Evolutionary conservation across 2,797 vertebrate genomes (phyloP), one percentile per base, ranked within the genome.

Genomic region (Siniperca undulata): DNA sequence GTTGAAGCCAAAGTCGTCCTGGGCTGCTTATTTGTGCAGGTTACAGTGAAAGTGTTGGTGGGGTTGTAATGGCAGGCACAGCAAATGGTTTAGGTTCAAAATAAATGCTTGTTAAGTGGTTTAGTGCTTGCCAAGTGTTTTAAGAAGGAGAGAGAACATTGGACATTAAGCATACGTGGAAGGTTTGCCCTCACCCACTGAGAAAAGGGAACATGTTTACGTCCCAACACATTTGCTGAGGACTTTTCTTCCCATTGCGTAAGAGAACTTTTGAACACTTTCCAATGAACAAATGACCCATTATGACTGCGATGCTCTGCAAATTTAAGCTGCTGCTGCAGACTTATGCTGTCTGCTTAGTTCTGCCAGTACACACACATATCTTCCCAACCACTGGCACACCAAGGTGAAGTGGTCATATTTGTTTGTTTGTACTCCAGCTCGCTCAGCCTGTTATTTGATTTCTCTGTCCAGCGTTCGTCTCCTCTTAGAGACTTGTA

Each of bases 381-480:
- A 46, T 65, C 20, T 20, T 22, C 36, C 61, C 36, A 46, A n/a
- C 75, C 66, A 81, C 83, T 72, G 70, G 84, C 76, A 64, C 72
- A 59, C 59, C 14, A 27, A 48, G 80, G 76, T 38, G 2, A 13
- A 82, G 38, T n/a, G n/a, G 78, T 86, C 75, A 65, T 56, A 78
- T 89, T 84, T 86, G 77, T 89, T 92, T 91, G 84, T 89, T 88
- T 88, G 77, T 79, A 34, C 78, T 71, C 71, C 42, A 1, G 60
- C 68, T 74, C 67, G 24, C 69, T 64, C 64, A 36, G 74, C 78
- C 73, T 80, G 71, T 84, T 83, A 82, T 83, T 90, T 70, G 75
- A 27, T 80, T 73, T 83, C 65, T 85, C 71, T 72, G 69, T 85
- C 68, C 67, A 77, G 66, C 40, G 42, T 64, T 84, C 36, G 38